Evolutionary conservation across 2,113 vertebrate genomes (phyloP).

Genomic region (Prinia subflava): DNA sequence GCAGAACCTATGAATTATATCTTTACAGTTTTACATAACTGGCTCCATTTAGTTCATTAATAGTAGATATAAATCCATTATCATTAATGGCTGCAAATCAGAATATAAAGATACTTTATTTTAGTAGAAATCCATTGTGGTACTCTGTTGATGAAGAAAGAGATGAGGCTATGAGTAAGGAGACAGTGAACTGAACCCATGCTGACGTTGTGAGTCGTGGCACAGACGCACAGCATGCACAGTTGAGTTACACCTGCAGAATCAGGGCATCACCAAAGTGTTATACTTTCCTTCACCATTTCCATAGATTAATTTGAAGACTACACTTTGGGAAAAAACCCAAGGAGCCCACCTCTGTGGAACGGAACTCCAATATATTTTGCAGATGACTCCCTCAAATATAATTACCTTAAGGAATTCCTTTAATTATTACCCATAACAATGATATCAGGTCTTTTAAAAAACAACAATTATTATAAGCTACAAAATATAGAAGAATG

Average conservation of each 20-base stretch:
- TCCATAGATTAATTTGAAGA: not conserved
- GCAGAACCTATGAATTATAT: not conserved
- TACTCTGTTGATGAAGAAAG: not conserved
- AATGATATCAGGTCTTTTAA: not conserved
- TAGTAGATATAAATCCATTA: not conserved
- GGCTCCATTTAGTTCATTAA: not conserved
- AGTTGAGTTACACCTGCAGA: not conserved
- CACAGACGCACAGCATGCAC: fast-evolving
- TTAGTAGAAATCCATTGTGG: not conserved
- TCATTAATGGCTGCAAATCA: not conserved
- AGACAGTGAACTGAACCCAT: not conserved
- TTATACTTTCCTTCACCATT: not conserved
- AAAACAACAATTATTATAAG: not conserved
- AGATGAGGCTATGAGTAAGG: not conserved
- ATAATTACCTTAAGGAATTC: not conserved
- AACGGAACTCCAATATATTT: not conserved
- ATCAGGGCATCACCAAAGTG: not conserved
- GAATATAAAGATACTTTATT: not conserved
- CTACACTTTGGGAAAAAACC: not conserved
- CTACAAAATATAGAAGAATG: not conserved
- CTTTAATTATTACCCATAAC: not conserved
- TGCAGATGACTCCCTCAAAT: not conserved
- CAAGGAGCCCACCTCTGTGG: not conserved
- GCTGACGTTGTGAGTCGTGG: fast-evolving
- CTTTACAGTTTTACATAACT: not conserved